Conservation (phyloP, 2,797 vertebrate species). For the Scolopax rusticola region DNA sequence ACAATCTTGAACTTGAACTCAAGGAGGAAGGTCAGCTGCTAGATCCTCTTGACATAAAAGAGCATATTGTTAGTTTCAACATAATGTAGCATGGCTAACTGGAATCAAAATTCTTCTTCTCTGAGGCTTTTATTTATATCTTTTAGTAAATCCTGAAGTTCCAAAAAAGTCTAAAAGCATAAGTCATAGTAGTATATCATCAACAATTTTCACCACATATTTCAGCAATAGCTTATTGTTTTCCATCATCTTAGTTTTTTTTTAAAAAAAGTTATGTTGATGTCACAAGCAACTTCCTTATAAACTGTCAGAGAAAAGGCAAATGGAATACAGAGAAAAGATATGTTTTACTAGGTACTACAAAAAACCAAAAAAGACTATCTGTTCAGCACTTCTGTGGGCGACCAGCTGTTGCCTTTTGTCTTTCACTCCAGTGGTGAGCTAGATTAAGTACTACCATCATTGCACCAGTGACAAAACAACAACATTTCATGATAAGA, state of each 20-base stretch:
- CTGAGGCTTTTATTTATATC: neutral
- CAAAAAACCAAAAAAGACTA: neutral
- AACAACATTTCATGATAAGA: neutral
- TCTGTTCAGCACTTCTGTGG: neutral
- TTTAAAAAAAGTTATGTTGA: neutral
- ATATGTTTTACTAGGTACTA: neutral
- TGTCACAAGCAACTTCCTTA: neutral
- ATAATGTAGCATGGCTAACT: neutral
- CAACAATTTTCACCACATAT: neutral
- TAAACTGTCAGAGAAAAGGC: neutral
- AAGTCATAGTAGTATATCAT: neutral
- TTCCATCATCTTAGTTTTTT: neutral
- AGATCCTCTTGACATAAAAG: neutral
- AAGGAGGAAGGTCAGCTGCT: neutral
- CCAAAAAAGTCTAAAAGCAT: slow-evolving; percentile 12
- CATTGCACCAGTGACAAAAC: neutral
- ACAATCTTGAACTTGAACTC: neutral
- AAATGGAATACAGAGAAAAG: neutral
- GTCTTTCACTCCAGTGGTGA: neutral
- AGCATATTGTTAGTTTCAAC: neutral
- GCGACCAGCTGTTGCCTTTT: neutral
- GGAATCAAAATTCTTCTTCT: neutral
- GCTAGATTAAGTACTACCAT: neutral
- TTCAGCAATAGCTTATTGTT: neutral
- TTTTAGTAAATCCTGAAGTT: neutral